Conservation (phyloP, 2,797 vertebrate species). For the Galago senegalensis region DNA sequence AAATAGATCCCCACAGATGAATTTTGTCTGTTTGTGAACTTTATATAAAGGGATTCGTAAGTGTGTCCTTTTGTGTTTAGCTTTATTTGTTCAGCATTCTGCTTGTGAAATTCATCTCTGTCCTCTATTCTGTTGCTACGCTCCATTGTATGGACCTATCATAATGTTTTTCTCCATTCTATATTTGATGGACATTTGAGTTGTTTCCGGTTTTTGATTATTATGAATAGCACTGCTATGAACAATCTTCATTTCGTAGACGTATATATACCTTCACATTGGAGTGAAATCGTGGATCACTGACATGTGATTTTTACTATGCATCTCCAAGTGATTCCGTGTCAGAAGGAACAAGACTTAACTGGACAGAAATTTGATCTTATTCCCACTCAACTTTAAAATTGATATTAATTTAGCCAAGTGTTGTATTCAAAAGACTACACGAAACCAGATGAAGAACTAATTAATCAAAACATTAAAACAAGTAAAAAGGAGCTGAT, state of each 20-base stretch:
- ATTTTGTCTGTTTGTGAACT: background rate
- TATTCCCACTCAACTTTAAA: background rate
- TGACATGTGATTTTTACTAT: background rate
- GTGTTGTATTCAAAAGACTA: background rate
- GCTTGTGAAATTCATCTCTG: background rate
- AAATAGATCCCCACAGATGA: background rate
- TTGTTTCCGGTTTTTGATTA: background rate
- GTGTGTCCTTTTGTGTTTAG: background rate
- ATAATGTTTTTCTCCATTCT: background rate
- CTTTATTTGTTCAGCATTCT: background rate
- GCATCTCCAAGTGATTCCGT: background rate
- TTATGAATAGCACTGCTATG: background rate
- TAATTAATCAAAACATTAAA: conserved; percentile 10
- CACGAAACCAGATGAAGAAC: background rate
- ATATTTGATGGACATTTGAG: background rate
- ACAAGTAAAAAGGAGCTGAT: background rate
- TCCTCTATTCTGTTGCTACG: background rate
- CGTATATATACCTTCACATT: background rate
- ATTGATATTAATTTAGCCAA: background rate
- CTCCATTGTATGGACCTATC: background rate
- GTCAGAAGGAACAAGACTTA: background rate
- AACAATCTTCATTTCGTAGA: background rate
- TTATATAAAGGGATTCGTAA: background rate
- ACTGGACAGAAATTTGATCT: background rate
- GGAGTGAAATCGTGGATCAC: background rate